phyloP scores from a whole-genome alignment of 2,797 vertebrate species.

The Scolopax rusticola region DNA sequence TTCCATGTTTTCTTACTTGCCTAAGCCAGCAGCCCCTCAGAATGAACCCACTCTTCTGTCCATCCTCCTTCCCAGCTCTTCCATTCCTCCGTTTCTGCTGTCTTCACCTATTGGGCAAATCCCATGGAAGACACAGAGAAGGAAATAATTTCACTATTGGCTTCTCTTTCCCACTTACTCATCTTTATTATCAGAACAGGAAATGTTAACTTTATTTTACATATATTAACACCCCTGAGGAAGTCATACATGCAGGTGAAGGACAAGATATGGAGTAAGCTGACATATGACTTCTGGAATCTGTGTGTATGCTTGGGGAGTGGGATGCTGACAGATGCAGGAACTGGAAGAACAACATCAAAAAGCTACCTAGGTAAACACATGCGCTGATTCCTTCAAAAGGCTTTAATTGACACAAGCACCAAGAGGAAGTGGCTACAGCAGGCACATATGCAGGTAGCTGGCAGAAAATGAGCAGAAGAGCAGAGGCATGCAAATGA shows the following conservation, averaged over 20 bases:
- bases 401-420: constrained; percentile 24
- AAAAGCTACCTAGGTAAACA: constrained; percentile 45
- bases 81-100: neutral
- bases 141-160: neutral
- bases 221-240: constrained; percentile 15
- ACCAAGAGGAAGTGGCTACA: neutral
- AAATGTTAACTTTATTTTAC: constrained; percentile 54
- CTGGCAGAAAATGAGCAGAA: neutral
- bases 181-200: constrained; percentile 27
- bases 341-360: constrained; percentile 18
- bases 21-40: neutral
- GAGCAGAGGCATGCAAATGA: neutral
- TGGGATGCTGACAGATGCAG: constrained; percentile 19
- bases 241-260: neutral
- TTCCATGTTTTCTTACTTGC: neutral
- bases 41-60: neutral
- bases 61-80: neutral
- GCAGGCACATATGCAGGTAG: neutral
- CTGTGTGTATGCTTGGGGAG: neutral
- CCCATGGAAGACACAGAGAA: neutral
- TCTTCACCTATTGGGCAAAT: neutral
- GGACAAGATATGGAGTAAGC: neutral
- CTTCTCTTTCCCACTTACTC: constrained; percentile 13
- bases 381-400: neutral
- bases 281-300: constrained; percentile 27